Evolutionary conservation across 2,113 vertebrate genomes (phyloP).

Genomic region (Oncorhynchus tshawytscha): DNA sequence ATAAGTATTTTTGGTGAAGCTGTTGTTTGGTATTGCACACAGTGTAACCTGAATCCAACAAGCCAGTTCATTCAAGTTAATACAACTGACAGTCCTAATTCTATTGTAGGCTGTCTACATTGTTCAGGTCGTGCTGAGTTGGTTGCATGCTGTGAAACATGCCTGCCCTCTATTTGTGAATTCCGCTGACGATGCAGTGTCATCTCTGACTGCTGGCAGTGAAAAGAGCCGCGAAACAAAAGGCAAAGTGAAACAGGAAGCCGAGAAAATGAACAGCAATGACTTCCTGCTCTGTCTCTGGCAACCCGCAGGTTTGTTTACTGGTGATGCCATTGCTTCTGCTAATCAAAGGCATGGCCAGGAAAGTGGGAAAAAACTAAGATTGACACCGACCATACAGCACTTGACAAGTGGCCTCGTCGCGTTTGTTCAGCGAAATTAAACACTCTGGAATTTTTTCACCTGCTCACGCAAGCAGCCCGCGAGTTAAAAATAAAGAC

Average conservation of each 20-base stretch:
- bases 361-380: slow-evolving; percentile 34
- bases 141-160: slow-evolving; percentile 40
- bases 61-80: background rate
- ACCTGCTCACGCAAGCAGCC: slow-evolving; percentile 80
- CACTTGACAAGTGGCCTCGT: slow-evolving; percentile 59
- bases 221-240: slow-evolving; percentile 32
- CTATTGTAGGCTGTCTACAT: background rate
- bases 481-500: slow-evolving; percentile 91
- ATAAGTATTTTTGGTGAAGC: slow-evolving; percentile 26
- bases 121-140: slow-evolving; percentile 7
- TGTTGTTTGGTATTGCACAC: background rate
- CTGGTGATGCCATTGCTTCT: slow-evolving; percentile 30
- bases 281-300: slow-evolving; percentile 36
- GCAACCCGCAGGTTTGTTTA: slow-evolving; percentile 38
- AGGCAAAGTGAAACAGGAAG: slow-evolving; percentile 17
- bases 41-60: background rate
- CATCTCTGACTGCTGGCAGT: slow-evolving; percentile 24
- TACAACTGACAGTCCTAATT: background rate
- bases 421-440: slow-evolving; percentile 70
- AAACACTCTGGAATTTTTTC: slow-evolving; percentile 76
- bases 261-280: slow-evolving; percentile 17
- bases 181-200: slow-evolving; percentile 57
- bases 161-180: slow-evolving; percentile 36
- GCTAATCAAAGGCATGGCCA: slow-evolving; percentile 62
- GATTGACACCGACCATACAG: slow-evolving; percentile 55